phyloP scores from a whole-genome alignment of 2,113 vertebrate genomes.

The Chaenogobius annularis region DNA sequence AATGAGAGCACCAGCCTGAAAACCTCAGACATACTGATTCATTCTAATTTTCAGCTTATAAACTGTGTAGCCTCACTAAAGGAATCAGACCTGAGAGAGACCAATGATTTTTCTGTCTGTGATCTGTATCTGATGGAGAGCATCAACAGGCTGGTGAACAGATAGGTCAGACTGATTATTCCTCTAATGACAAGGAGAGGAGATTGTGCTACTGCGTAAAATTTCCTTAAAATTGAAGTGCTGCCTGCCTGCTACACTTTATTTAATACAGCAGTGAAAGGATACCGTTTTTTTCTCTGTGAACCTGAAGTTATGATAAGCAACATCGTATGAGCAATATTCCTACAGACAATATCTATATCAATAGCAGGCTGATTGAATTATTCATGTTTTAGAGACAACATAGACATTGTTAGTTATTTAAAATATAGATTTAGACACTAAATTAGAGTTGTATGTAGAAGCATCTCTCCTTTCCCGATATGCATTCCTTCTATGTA shows the following conservation, averaged over 20 bases:
- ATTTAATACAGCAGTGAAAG: slow-evolving; percentile 67
- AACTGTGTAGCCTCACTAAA: slow-evolving; percentile 70
- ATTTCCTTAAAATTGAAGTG: slow-evolving; percentile 72
- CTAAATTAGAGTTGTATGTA: slow-evolving; percentile 3
- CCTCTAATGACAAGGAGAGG: slow-evolving; percentile 69
- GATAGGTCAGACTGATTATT: slow-evolving; percentile 70
- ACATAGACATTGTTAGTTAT: not conserved
- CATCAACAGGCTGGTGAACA: slow-evolving; percentile 56
- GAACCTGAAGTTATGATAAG: slow-evolving; percentile 52
- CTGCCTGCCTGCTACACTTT: slow-evolving; percentile 72
- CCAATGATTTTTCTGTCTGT: slow-evolving; percentile 57
- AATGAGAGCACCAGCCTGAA: slow-evolving; percentile 68
- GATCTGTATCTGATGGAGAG: slow-evolving; percentile 70
- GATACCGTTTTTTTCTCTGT: slow-evolving; percentile 61
- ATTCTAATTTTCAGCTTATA: slow-evolving; percentile 75
- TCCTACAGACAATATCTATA: not conserved
- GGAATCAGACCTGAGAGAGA: slow-evolving; percentile 65
- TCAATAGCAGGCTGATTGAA: not conserved
- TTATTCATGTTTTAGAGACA: not conserved
- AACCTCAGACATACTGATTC: slow-evolving; percentile 62
- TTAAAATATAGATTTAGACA: not conserved
- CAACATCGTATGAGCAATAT: slow-evolving; percentile 56
- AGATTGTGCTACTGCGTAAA: slow-evolving; percentile 63
- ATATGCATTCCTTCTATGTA: not conserved
- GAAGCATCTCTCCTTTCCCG: slow-evolving; percentile 24